Conservation (phyloP, 2,113 vertebrate species). For the Triplophysa dalaica region DNA sequence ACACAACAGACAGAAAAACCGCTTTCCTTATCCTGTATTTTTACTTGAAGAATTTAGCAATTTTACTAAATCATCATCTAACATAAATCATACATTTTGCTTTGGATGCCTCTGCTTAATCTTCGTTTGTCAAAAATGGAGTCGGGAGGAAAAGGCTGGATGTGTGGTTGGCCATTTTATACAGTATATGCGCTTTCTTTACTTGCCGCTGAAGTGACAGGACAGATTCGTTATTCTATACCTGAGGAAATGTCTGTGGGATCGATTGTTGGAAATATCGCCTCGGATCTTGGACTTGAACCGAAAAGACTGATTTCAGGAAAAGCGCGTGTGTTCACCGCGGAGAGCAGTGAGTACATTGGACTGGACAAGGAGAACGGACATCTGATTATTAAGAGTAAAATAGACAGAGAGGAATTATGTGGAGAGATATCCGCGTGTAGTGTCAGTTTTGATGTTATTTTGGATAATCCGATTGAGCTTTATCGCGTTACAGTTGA, state of each 20-base stretch:
- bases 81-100: no score
- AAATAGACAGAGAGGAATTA: conserved; percentile 58
- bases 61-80: no score
- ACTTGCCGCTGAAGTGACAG: conserved; percentile 4
- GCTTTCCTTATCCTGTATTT: no score
- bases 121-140: background rate
- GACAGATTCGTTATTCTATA: conserved; percentile 55
- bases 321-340: conserved; percentile 72
- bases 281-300: conserved; percentile 75
- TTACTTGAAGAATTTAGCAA: no score
- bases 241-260: conserved; percentile 51
- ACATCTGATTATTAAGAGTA: conserved; percentile 56
- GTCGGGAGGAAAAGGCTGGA: conserved; percentile 12
- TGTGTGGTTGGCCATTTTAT: background rate
- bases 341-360: conserved; percentile 74
- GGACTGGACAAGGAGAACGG: conserved; percentile 59
- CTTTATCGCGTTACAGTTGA: conserved; percentile 59
- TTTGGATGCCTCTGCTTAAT: background rate
- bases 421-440: conserved; percentile 56
- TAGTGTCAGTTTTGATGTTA: conserved; percentile 59
- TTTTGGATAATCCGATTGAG: conserved; percentile 58
- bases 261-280: conserved; percentile 70
- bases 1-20: background rate
- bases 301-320: conserved; percentile 64
- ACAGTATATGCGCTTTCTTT: background rate